A percentile compares a stretch with the other conserved stretches of the same genome.
Conservation (phyloP, 2,797 vertebrate genomes). For the Spizella passerina region DNA sequence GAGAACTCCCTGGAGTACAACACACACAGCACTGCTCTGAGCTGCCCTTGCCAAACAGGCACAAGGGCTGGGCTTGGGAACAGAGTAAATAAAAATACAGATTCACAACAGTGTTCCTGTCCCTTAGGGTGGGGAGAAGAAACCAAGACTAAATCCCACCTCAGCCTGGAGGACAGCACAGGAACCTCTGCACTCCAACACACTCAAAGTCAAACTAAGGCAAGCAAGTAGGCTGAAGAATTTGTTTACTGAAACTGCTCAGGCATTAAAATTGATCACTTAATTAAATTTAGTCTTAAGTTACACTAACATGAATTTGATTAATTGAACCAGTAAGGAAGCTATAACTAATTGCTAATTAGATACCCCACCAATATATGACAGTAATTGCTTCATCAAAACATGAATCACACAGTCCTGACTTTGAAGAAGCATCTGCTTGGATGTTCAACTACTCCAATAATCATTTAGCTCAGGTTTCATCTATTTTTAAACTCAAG, state of each 20-base stretch:
- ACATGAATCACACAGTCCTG: constrained; percentile 30
- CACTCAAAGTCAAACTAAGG: not conserved
- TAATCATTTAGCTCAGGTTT: not conserved
- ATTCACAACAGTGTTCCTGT: not conserved
- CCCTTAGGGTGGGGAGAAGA: not conserved
- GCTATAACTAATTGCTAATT: constrained; percentile 55
- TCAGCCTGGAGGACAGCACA: not conserved
- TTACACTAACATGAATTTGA: constrained; percentile 55
- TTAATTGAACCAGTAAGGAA: constrained; percentile 53
- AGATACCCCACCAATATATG: constrained; percentile 10
- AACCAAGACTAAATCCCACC: not conserved
- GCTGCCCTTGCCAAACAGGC: not conserved
- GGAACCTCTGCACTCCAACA: not conserved
- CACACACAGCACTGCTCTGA: fast-evolving
- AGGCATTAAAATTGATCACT: constrained; percentile 43
- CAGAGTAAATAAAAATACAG: not conserved
- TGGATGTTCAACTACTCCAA: constrained; percentile 17
- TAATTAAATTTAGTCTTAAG: constrained; percentile 54
- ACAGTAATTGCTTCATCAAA: constrained; percentile 56
- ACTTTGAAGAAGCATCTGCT: constrained; percentile 30
- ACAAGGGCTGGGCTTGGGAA: not conserved
- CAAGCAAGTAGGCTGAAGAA: not conserved
- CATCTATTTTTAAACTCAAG: not conserved
- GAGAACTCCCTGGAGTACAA: not conserved
- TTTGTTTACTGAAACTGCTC: constrained; percentile 49